Conservation (phyloP, 2,113 vertebrate species). For the Lipotes vexillifer region DNA sequence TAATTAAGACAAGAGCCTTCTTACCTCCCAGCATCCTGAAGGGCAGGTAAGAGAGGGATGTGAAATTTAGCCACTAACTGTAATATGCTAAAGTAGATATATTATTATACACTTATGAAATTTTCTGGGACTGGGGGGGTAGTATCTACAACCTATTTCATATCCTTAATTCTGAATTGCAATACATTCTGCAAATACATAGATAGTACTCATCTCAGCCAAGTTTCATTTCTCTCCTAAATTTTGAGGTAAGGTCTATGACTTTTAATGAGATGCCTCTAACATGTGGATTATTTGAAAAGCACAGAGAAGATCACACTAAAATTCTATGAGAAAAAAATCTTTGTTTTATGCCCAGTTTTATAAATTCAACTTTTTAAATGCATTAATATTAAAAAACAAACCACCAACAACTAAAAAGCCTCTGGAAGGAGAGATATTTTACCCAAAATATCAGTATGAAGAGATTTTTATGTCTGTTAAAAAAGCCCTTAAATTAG, state of each 20-base stretch:
- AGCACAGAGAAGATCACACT: not conserved
- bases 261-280: not conserved
- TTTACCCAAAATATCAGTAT: slow-evolving; percentile 71
- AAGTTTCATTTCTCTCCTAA: not conserved
- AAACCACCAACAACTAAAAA: not conserved
- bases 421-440: slow-evolving; percentile 54
- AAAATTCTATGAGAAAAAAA: slow-evolving; percentile 19
- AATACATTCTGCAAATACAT: not conserved
- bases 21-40: not conserved
- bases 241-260: not conserved
- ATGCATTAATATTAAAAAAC: slow-evolving; percentile 45
- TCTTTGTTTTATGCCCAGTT: not conserved
- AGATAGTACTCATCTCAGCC: not conserved
- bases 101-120: not conserved
- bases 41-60: not conserved
- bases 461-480: slow-evolving; percentile 73
- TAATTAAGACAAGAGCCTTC: not conserved
- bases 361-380: slow-evolving; percentile 52
- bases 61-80: not conserved
- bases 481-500: slow-evolving; percentile 75
- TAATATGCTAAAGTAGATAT: not conserved
- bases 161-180: not conserved
- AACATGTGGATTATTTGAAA: not conserved
- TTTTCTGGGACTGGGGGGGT: not conserved
- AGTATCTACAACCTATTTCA: not conserved